Conservation (phyloP, 2,113 vertebrate species). For the Gallinago media region DNA sequence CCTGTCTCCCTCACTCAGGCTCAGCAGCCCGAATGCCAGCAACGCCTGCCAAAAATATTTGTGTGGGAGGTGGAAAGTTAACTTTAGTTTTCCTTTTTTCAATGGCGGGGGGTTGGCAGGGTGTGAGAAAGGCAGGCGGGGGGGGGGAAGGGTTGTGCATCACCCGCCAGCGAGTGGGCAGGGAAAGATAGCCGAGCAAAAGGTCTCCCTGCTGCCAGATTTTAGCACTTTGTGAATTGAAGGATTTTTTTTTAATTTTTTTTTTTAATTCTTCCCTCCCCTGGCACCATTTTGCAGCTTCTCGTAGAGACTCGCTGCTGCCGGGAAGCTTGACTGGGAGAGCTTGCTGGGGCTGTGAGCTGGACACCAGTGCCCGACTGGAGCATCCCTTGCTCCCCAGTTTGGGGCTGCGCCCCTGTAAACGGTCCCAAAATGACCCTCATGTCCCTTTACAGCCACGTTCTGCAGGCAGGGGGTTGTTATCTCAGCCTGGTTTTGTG, state of each 20-base stretch:
- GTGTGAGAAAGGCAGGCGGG: conserved; percentile 44
- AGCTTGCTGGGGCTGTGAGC: not conserved
- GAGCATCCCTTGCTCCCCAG: not conserved
- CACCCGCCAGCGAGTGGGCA: not conserved
- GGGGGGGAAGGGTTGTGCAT: not conserved
- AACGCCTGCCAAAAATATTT: conserved; percentile 77
- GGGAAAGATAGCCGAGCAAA: not conserved
- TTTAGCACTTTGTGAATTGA: not conserved
- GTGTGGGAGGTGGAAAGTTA: conserved; percentile 82
- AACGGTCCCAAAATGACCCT: not conserved
- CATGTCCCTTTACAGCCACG: fast-evolving
- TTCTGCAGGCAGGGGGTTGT: fast-evolving
- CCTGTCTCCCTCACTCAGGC: not conserved
- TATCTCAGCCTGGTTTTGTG: not conserved
- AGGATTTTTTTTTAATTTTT: not conserved
- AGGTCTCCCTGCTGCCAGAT: not conserved
- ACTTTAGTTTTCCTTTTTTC: conserved; percentile 75
- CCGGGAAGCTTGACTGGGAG: not conserved
- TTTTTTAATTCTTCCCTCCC: not conserved
- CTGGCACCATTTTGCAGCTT: conserved; percentile 1
- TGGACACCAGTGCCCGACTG: fast-evolving
- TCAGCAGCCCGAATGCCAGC: conserved; percentile 61
- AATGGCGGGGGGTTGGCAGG: conserved; percentile 5
- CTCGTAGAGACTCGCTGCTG: fast-evolving
- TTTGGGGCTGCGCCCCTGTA: not conserved